Conservation (phyloP, 2,888 invertebrate species). For the Agonum fuliginosum region DNA sequence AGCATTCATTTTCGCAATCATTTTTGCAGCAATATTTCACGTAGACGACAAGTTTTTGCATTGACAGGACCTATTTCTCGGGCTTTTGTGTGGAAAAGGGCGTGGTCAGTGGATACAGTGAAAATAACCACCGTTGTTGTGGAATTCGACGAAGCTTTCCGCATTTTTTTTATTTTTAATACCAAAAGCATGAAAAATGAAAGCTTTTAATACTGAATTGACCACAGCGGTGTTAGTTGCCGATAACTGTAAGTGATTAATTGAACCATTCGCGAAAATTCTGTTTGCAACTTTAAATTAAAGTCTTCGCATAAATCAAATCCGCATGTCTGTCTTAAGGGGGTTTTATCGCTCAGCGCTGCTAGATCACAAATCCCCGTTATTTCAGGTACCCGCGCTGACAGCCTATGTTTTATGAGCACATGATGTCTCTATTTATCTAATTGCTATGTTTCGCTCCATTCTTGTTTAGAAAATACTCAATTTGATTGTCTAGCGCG, state of each 20-base stretch:
- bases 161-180: conserved; percentile 3
- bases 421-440: no score
- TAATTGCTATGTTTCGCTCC: no score
- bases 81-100: conserved; percentile 6
- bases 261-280: not conserved
- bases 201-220: conserved; percentile 14
- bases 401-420: no score
- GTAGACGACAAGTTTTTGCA: not conserved
- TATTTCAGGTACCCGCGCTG: no score
- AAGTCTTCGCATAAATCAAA: no score
- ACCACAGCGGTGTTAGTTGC: not conserved
- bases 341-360: no score
- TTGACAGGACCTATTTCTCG: not conserved
- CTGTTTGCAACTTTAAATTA: not conserved
- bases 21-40: not conserved
- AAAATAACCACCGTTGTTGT: not conserved
- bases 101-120: not conserved
- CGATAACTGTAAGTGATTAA: not conserved
- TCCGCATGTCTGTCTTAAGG: no score
- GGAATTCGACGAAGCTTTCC: not conserved
- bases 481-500: no score
- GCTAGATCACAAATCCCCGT: no score
- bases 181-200: not conserved
- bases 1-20: no score
- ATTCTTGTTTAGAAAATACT: no score